Evolutionary conservation across 2,888 invertebrate species (phyloP), one percentile per base, ranked within the genome.

Genomic region (Acronicta leporina): DNA sequence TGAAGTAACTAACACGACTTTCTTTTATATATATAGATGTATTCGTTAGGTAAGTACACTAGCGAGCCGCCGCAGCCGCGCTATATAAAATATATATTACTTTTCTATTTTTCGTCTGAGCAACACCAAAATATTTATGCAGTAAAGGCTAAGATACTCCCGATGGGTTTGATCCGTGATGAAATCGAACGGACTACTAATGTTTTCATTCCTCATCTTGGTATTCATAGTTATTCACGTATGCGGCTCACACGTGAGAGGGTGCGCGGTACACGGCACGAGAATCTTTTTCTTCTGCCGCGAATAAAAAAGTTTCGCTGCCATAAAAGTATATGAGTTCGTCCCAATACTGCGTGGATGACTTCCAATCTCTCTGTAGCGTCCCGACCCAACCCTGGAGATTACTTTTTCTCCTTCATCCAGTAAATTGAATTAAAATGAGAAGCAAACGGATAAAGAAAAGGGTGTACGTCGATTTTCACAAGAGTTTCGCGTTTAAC

Each of bases 351-450:
- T 87, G 87, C 86, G 90, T 78, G 91, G 90, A 92, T 92, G 93
- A 92, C 91, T 92, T 92, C 92, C 93, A 92, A 93, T 92, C 91
- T 92, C 90, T 90, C 88, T 83, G 89, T 87, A 89, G 87, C 91
- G 85, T 90, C 90, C 89, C 89, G 87, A 91, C 92, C 93, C 90
- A 85, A 91, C 92, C 92, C 91, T 84, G 87, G 84, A 92, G 91
- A 92, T 92, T 92, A 92, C 93, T 91, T 92, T 92, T 92, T 91
- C 90, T 89, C 89, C 91, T 87, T 90, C 91, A 92, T 92, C 91
- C 91, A 89, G 88, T 90, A 91, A 92, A 93, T 93, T 93, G 93
- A 92, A 92, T 93, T 92, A 92, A 92, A 93, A 92, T 91, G 91
- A 90, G 91, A 90, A 91, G 89, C 87, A 88, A 92, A 91, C 89